phyloP scores from a whole-genome alignment of 2,113 vertebrate species.

The Anseranas semipalmata region DNA sequence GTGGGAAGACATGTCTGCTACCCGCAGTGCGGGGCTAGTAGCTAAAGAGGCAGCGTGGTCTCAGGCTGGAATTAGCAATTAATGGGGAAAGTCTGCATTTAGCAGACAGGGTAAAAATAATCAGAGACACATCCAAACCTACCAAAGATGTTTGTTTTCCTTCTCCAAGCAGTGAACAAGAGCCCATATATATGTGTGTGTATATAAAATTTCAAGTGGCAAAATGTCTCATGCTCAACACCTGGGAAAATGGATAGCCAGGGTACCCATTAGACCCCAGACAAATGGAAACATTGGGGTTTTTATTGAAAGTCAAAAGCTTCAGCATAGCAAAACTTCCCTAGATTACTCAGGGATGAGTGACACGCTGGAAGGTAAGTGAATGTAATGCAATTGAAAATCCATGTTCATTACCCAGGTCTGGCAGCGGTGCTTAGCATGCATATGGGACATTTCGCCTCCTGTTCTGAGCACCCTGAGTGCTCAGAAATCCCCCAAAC shows the following conservation, averaged over 20 bases:
- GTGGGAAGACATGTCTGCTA: neutral
- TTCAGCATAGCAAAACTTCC: neutral
- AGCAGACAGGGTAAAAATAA: conserved; percentile 55
- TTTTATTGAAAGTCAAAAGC: neutral
- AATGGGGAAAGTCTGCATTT: neutral
- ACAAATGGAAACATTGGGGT: neutral
- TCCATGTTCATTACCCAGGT: neutral
- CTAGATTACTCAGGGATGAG: neutral
- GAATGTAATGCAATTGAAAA: neutral
- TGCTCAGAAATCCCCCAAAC: conserved; percentile 2
- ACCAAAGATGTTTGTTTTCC: neutral
- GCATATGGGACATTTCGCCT: neutral
- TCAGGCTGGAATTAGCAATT: neutral
- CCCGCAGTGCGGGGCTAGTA: neutral
- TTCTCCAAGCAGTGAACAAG: conserved; percentile 12
- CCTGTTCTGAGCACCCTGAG: no score
- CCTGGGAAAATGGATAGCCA: neutral
- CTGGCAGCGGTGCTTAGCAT: neutral
- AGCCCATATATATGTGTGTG: neutral
- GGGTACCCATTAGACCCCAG: neutral
- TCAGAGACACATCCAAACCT: neutral
- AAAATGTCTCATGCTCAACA: neutral
- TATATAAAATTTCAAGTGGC: neutral
- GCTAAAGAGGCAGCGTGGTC: neutral
- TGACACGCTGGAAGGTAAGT: neutral